Base-by-base conservation (phyloP, 2,113 vertebrate species). In the Odocoileus hemionus region DNA sequence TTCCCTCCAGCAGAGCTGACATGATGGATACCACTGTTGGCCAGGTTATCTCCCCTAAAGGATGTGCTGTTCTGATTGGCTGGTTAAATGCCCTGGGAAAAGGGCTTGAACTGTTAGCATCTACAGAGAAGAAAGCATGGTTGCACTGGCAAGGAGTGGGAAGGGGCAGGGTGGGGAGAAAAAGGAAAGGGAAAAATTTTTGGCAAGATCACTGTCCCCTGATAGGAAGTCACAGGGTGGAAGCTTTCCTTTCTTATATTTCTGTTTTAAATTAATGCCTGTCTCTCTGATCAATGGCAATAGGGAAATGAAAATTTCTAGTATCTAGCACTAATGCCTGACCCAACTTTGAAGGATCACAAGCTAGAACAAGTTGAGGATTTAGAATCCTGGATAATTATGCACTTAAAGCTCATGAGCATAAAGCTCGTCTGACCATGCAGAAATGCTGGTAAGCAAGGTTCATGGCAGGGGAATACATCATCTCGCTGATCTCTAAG, bases 191-290 rank as follows among this genome's bases (percentile, higher is more conserved):
- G 85, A 93, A 21, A 92, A 93, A 14, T 6, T 97, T 98, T 98
- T 98, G 98, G 98, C 97, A 97, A 98, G 95, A 95, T 92, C 93
- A 89, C 57, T 89, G 36, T 95, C 60, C 89, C 96, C 84, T 97
- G 96, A 79, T 94, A 93, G 36, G 84, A 93, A 96, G 82, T 12
- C 90, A 61, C 95, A 97, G 97, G 86, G 94, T 64, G 86, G 83
- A 95, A 95, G 89, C 88, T 95, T 95, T 97, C 80, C 80, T 97
- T 97, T 96, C 47, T 85, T 82, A 47, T 80, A 83, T 89, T 96
- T 83, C 90, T 96, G 89, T 80, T 97, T 83, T 83, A 5, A 52
- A 82, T 86, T 93, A 92, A 92, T 12, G 8, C 45, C 86, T 98
- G 86, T 96, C 85, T 97, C 92, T 91, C 96, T 97, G 79, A 87